A percentile compares a stretch with the other conserved stretches of the same genome.
Conservation (phyloP, 2,888 invertebrate genomes). For the Orthonevra nobilis region DNA sequence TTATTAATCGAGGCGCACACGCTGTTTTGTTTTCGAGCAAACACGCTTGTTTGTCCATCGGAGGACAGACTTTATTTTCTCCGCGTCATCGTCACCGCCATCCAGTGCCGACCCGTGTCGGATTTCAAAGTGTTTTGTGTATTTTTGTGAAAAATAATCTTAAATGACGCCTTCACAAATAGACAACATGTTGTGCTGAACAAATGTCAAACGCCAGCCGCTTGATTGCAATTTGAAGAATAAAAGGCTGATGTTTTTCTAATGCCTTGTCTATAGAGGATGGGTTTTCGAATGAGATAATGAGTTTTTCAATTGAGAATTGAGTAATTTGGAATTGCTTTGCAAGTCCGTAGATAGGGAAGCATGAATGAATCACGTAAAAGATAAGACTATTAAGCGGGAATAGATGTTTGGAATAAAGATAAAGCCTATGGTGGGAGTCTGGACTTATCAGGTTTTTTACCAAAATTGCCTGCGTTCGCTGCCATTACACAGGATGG, state of each 20-base stretch:
- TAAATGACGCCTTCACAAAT: conserved; percentile 6
- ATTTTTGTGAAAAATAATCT: background rate
- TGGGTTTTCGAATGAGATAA: conserved; percentile 22
- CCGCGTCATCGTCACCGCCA: background rate
- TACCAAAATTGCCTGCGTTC: too few species aligned
- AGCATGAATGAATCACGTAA: too few species aligned
- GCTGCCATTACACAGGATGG: too few species aligned
- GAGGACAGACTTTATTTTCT: conserved; percentile 17
- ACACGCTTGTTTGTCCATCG: conserved; percentile 17
- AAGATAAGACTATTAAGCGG: too few species aligned
- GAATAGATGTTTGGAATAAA: too few species aligned
- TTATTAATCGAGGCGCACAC: conserved; percentile 30
- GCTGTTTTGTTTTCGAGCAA: conserved; percentile 24
- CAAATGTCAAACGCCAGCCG: too few species aligned
- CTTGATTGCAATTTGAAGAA: conserved; percentile 30
- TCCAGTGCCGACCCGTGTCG: too few species aligned
- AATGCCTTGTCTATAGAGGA: conserved; percentile 25
- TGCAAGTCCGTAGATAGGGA: too few species aligned
- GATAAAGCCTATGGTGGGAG: too few species aligned
- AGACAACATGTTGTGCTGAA: conserved; percentile 13
- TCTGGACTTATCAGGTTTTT: too few species aligned
- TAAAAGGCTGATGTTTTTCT: conserved; percentile 25
- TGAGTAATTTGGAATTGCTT: conserved; percentile 33
- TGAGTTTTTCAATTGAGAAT: conserved; percentile 33
- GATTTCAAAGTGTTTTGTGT: background rate